Percentiles rank a stretch among this genome's conserved stretches.
Conservation (phyloP, 2,113 vertebrate species). For the Microcebus tavaratra region DNA sequence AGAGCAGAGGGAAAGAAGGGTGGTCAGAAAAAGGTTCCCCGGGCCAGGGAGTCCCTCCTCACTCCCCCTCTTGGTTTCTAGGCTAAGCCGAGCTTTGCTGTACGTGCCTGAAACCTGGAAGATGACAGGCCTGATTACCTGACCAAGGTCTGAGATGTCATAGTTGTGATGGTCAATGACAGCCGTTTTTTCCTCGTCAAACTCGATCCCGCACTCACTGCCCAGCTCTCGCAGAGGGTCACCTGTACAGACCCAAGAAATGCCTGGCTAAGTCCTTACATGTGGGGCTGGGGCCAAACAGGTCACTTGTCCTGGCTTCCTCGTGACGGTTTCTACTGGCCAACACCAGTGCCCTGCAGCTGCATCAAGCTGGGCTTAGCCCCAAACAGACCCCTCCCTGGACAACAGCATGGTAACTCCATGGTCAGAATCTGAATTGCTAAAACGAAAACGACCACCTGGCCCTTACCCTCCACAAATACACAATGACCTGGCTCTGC, state of each 20-base stretch:
- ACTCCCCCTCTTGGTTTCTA: not conserved
- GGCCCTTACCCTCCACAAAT: not conserved
- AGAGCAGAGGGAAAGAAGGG: accelerated
- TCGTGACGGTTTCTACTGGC: accelerated
- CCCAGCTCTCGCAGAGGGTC: slow-evolving; percentile 97
- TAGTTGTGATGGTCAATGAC: slow-evolving; percentile 99
- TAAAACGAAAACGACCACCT: accelerated
- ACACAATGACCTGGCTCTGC: not conserved
- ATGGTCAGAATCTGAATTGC: not conserved
- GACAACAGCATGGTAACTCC: not conserved
- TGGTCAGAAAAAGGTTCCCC: accelerated
- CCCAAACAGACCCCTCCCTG: not conserved
- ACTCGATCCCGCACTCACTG: slow-evolving; percentile 98
- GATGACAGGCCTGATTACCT: slow-evolving; percentile 82
- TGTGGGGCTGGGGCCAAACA: not conserved
- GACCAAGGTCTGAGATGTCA: slow-evolving; percentile 94
- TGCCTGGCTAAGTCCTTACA: not conserved
- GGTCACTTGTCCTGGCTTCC: not conserved
- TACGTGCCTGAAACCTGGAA: not conserved
- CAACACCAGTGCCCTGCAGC: not conserved
- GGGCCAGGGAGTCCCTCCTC: not conserved
- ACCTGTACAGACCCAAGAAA: slow-evolving; percentile 82
- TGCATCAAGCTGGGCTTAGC: not conserved
- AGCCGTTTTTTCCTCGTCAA: slow-evolving; percentile 97
- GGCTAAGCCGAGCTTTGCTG: not conserved